A percentile compares a stretch with the other conserved stretches of the same genome.
Conservation (phyloP, 2,888 invertebrate species). For the Agrotis ipsilon region DNA sequence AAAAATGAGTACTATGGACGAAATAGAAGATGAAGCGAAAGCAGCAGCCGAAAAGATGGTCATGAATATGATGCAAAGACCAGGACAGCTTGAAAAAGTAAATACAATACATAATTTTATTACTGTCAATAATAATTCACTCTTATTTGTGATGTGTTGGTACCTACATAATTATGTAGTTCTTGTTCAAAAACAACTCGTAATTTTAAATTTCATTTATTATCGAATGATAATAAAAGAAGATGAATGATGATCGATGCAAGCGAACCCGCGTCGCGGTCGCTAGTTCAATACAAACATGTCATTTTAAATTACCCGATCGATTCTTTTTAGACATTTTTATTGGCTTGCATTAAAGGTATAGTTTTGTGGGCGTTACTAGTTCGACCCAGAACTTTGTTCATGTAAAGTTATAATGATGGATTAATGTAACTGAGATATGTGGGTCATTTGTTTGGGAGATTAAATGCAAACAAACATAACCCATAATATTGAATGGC, state of each 20-base stretch:
- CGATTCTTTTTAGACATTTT: constrained; percentile 73
- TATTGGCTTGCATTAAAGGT: constrained; percentile 75
- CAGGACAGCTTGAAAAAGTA: constrained; percentile 98
- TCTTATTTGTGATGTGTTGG: neutral
- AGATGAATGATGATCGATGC: constrained; percentile 66
- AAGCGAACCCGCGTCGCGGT: constrained; percentile 54
- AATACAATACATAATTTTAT: constrained; percentile 10
- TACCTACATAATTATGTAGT: no score
- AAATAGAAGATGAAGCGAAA: constrained; percentile 95
- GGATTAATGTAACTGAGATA: no score
- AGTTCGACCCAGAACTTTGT: no score
- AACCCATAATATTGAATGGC: no score
- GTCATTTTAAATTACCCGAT: constrained; percentile 74
- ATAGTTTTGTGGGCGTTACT: constrained; percentile 25
- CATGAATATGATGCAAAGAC: constrained; percentile 97
- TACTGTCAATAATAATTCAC: neutral
- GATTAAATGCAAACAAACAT: no score
- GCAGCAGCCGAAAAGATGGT: constrained; percentile 96
- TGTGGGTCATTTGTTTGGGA: no score
- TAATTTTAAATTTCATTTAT: constrained; percentile 50
- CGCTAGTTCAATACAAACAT: constrained; percentile 68
- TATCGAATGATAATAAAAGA: constrained; percentile 54
- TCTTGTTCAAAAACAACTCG: constrained; percentile 4
- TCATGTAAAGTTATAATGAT: no score
- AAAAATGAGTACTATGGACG: constrained; percentile 90